Evolutionary conservation across 2,888 invertebrate genomes (phyloP).

Genomic region (Parnassius glacialis): DNA sequence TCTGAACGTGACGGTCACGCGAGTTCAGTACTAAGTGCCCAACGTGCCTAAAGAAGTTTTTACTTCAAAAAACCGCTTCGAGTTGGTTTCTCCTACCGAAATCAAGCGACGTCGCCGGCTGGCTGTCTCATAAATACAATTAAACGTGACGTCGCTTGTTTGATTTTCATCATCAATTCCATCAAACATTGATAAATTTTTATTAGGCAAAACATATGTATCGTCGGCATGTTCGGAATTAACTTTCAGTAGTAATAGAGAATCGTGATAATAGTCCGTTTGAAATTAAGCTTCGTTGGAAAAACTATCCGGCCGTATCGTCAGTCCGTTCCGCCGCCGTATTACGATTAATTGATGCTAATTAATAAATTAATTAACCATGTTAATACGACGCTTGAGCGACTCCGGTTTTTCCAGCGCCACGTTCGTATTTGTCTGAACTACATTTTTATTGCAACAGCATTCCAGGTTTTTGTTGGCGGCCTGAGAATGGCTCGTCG

Average conservation of each 20-base stretch:
- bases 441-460: conserved; percentile 58
- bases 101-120: no score
- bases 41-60: no score
- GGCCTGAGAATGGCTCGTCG: conserved; percentile 44
- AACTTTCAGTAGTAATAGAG: conserved; percentile 47
- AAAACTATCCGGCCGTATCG: conserved; percentile 63
- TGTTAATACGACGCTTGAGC: conserved; percentile 69
- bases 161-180: not conserved
- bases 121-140: no score
- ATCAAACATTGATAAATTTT: conserved; percentile 18
- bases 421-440: conserved; percentile 56
- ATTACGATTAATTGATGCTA: conserved; percentile 75
- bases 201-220: conserved; percentile 40
- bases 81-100: no score
- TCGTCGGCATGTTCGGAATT: conserved; percentile 54
- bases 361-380: conserved; percentile 78
- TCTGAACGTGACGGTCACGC: no score
- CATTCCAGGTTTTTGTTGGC: conserved; percentile 59
- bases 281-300: conserved; percentile 61
- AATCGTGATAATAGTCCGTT: conserved; percentile 52
- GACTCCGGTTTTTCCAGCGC: conserved; percentile 59
- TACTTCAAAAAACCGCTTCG: no score
- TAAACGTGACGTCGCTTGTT: not conserved
- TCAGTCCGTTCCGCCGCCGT: conserved; percentile 50
- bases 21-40: no score